These are phyloP conservation scores for Griposia aprilina DNA, from an alignment of 2,888 invertebrate species.

Conservation along the genomic window DNA sequence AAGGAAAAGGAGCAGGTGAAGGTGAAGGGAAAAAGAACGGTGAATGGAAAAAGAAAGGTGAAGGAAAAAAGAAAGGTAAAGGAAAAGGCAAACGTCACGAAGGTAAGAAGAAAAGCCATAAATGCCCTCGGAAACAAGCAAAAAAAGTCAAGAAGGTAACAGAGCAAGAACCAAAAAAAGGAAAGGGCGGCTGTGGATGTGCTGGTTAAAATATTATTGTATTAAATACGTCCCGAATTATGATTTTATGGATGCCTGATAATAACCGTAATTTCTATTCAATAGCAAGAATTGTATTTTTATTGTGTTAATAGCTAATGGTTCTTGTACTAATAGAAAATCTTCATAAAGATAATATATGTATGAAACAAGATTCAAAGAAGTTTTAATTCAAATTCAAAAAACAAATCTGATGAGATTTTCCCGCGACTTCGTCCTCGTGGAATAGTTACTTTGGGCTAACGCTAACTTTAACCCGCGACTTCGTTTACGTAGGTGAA, in stretches of 20 bases:
- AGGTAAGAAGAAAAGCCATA: neutral
- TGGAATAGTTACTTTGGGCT: too few species aligned
- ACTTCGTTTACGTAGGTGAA: too few species aligned
- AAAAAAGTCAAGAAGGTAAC: conserved; percentile 1
- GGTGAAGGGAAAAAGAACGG: too few species aligned
- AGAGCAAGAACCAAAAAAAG: neutral
- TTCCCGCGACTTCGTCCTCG: too few species aligned
- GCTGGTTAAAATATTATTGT: conserved; percentile 14
- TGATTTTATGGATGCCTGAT: neutral
- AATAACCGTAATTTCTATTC: neutral
- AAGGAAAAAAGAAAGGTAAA: neutral
- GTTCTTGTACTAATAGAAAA: neutral
- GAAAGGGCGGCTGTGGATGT: conserved; percentile 20
- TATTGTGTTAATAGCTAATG: neutral
- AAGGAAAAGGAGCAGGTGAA: neutral
- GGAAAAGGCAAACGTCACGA: neutral
- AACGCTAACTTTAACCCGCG: too few species aligned
- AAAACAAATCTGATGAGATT: neutral
- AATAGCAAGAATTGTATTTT: neutral
- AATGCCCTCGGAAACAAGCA: neutral
- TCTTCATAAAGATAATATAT: neutral
- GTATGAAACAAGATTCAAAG: neutral
- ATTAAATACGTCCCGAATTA: neutral
- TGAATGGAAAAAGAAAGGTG: too few species aligned
- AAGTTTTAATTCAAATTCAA: neutral